Percentiles rank a stretch among this genome's conserved stretches.
phyloP scores from a whole-genome alignment of 2,113 vertebrate species.

The Echinops telfairi region DNA sequence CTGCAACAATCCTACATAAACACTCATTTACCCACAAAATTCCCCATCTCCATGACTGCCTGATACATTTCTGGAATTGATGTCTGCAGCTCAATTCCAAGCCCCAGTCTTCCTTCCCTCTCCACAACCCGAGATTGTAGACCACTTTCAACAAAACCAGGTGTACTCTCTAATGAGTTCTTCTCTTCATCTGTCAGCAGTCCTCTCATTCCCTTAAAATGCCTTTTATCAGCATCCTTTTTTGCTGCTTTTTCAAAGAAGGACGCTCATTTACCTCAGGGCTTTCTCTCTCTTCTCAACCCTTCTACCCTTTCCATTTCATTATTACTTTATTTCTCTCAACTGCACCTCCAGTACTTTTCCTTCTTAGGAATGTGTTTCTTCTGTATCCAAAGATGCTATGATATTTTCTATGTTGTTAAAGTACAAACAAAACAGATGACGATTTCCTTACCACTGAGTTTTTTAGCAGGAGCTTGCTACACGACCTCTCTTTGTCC shows the following conservation, averaged over 20 bases:
- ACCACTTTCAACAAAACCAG: background rate
- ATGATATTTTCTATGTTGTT: background rate
- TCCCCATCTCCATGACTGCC: background rate
- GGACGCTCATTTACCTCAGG: fast-evolving
- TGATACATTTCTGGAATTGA: background rate
- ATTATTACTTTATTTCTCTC: background rate
- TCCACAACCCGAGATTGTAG: background rate
- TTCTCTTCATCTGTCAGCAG: background rate
- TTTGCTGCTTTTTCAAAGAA: conserved; percentile 25
- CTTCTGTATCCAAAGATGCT: background rate
- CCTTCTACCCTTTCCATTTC: background rate
- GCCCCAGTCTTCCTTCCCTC: background rate
- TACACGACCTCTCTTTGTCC: background rate
- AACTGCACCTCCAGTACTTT: background rate
- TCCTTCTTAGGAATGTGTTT: background rate
- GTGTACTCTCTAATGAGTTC: background rate
- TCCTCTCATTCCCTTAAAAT: background rate
- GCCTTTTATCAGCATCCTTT: background rate
- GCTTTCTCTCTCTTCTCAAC: background rate
- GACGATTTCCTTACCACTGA: background rate
- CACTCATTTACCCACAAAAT: background rate
- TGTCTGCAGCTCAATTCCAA: background rate
- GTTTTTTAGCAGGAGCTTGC: background rate
- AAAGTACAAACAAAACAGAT: background rate
- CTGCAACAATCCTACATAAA: background rate